Percentiles rank a stretch among this genome's conserved stretches.
Conservation (phyloP, 1,140 invertebrate genomes). For the Platyura marginata region DNA sequence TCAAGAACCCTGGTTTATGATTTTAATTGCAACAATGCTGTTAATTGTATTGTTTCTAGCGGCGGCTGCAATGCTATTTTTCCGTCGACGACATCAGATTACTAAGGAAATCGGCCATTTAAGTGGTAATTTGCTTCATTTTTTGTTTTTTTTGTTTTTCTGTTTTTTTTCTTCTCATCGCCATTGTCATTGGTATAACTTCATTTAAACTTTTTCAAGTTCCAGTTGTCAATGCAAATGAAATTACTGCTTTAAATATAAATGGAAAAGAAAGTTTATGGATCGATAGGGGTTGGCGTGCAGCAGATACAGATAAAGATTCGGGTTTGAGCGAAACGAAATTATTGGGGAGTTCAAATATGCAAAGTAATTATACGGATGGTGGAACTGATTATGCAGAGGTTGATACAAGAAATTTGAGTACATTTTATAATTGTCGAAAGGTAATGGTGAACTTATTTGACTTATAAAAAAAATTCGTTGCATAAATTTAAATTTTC, state of each 20-base stretch:
- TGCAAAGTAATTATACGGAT: constrained; percentile 29
- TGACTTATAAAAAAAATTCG: too few relatives aligned
- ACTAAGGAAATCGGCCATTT: constrained; percentile 39
- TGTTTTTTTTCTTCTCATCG: constrained; percentile 10
- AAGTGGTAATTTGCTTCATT: constrained; percentile 13
- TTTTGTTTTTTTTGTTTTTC: neutral
- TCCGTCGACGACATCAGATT: constrained; percentile 37
- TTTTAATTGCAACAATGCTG: constrained; percentile 2
- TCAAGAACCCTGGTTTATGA: constrained; percentile 4
- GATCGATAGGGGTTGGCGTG: constrained; percentile 55
- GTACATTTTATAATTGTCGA: constrained; percentile 57
- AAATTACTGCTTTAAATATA: constrained; percentile 41
- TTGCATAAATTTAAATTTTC: too few relatives aligned
- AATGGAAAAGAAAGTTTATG: constrained; percentile 53
- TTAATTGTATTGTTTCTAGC: constrained; percentile 27
- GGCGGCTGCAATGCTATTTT: constrained; percentile 39
- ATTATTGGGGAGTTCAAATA: constrained; percentile 34
- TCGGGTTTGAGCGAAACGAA: constrained; percentile 33
- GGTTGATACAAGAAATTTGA: constrained; percentile 51
- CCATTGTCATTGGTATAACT: constrained; percentile 43
- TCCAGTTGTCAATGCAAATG: constrained; percentile 35
- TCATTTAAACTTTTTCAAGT: neutral
- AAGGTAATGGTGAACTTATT: too few relatives aligned
- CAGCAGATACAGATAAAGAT: constrained; percentile 44
- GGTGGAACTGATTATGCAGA: constrained; percentile 54